Evolutionary conservation across 2,113 vertebrate genomes (phyloP), one percentile per base, ranked within the genome.

Genomic region (Corynorhinus townsendii): DNA sequence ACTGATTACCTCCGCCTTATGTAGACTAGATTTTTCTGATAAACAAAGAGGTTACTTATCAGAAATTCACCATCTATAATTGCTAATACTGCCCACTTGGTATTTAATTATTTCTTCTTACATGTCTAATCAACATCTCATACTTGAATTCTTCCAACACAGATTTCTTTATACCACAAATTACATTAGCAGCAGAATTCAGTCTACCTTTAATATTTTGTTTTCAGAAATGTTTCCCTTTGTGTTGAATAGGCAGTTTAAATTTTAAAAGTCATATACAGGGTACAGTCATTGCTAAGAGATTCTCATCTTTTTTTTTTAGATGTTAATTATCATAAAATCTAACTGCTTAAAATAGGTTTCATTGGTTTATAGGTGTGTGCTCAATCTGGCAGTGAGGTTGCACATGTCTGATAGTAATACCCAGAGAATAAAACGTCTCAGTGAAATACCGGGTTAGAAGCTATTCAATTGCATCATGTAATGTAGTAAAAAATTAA

Each of bases 1-100:
- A 35, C 6, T 79, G 52, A 77, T 79, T 10, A 22, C 11, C 11
- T 85, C 64, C 86, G 11, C 5, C 12, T 33, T 20, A n/a, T 56
- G 33, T 79, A 76, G 19, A 76, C 38, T 91, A 83, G 35, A 66
- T 89, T 89, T 91, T 95, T 9, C 79, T 92, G 52, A 69, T 76
- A 52, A 90, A 66, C 7, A 26, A 80, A 82, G 17, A 80, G 35
- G 8, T 26, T 80, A 81, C 47, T 79, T 75, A 47, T 52, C 33
- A 91, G 64, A 86, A 93, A 38, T 84, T 24, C 17, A 71, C 64
- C 24, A 59, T 90, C 20, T 92, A 26, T 79, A 86, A 40, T 86
- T 86, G 38, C 20, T 73, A 86, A 40, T 43, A 84, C 15, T 68
- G 30, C 17, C 45, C 3, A 28, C 4, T 88, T 93, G 68, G 54